phyloP scores from a whole-genome alignment of 2,113 vertebrate genomes.

The Empidonax alnorum region DNA sequence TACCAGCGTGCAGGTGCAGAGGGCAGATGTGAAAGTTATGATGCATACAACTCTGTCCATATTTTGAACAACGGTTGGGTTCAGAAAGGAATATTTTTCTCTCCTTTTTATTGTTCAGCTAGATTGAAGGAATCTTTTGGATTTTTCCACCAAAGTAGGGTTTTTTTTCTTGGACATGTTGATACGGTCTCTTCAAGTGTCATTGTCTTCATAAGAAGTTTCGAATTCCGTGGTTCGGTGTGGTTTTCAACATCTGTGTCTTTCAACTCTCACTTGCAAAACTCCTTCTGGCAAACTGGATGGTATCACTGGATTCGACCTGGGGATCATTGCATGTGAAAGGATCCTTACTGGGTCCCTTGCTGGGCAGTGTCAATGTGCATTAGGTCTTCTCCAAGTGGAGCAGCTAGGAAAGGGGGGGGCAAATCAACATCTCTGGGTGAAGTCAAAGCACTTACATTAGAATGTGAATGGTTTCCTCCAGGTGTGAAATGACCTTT shows the following conservation, averaged over 20 bases:
- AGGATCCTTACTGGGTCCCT: not conserved
- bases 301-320: not conserved
- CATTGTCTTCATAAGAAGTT: not conserved
- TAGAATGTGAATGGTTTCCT: constrained; percentile 29
- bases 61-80: not conserved
- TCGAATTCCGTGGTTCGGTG: not conserved
- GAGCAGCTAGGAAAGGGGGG: not conserved
- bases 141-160: not conserved
- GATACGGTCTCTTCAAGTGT: not conserved
- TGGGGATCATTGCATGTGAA: not conserved
- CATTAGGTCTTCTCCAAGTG: not conserved
- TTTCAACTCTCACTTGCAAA: not conserved
- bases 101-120: not conserved
- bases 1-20: not conserved
- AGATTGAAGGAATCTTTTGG: not conserved
- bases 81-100: not conserved
- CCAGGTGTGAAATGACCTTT: constrained; percentile 10
- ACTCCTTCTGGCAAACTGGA: not conserved
- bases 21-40: not conserved
- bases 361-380: not conserved
- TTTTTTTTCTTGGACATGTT: not conserved
- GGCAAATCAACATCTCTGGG: not conserved
- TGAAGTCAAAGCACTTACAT: constrained; percentile 6
- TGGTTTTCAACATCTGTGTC: not conserved
- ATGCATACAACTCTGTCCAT: not conserved